Evolutionary conservation across 1,140 invertebrate species (phyloP), one percentile per base, ranked within the genome.

Genomic region (Cyphomyrmex costatus): DNA sequence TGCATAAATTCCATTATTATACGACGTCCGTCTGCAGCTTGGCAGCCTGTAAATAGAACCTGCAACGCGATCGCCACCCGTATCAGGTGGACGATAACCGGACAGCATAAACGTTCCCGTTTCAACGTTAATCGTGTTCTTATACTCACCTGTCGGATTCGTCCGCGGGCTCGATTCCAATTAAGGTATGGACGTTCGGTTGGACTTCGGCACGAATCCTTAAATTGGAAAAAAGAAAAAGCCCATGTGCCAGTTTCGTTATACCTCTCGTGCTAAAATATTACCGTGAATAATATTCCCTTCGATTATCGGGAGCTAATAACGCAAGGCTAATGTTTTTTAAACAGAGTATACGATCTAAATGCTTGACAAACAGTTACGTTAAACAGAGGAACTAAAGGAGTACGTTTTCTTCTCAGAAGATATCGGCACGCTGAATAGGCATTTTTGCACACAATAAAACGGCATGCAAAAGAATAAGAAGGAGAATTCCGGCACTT

Each of bases 101-200:
- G 77, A 68, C 14, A 53, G 68, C 7, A 74, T 33, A 65, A 36
- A 49, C 36, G 74, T 85, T 85, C 61, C 68, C 58, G 78, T 86
- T 86, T 16, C 49, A 80, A 30, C 53, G 74, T 83, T 65, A 71
- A 86, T 71, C 71, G 27, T 6, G 27, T 33, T 86, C 77, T 61
- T 68, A 36, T 36, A 60, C 61, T 89, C 88, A 89, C 88, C 88
- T 89, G 88, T 89, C 88, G 83, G 68, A 77, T 73, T 86, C 77
- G 78, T 30, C 42, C 61, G 30, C 56, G 49, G 58, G 77, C 85
- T 89, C 84, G 51, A 83, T 89, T 86, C 71, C 73, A 78, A 89
- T 89, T 77, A 73, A 80, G 71, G 71, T 8, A 60, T 19, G 63
- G 56, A 7, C 51, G 51, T 42, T 84, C 58, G 74, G 14, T 83